These are phyloP conservation scores for Paedocypris micromegethes DNA, from an alignment of 2,797 vertebrate species.

Conservation along the genomic window DNA sequence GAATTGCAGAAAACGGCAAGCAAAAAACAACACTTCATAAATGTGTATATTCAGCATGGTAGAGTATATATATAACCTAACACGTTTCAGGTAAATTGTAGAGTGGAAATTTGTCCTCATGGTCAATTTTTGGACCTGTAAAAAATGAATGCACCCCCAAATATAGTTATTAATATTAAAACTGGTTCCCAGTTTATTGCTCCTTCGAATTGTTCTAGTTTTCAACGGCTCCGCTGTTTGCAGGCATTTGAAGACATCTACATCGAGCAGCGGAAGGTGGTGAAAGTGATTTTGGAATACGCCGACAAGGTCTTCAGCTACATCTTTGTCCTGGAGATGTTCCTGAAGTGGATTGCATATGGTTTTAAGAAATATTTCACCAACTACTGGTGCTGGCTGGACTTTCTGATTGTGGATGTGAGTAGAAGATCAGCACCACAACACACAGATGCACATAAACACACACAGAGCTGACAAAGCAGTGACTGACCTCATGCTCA, in stretches of 20 bases:
- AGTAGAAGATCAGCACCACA: conserved; percentile 59
- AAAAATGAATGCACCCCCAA: no score
- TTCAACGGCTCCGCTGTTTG: conserved; percentile 6
- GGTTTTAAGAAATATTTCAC: conserved; percentile 97
- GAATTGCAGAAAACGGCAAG: no score
- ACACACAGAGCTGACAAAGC: background rate
- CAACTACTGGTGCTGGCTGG: conserved; percentile 97
- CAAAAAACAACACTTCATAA: no score
- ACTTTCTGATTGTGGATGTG: conserved; percentile 98
- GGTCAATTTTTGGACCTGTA: no score
- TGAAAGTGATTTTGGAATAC: conserved; percentile 84
- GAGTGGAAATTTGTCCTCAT: no score
- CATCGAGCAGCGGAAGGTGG: conserved; percentile 84
- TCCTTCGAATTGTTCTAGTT: background rate
- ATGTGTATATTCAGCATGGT: no score
- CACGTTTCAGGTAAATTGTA: no score
- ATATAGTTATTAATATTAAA: background rate
- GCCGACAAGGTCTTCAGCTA: conserved; percentile 94
- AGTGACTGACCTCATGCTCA: conserved; percentile 64
- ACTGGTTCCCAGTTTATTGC: background rate
- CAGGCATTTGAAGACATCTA: conserved; percentile 99
- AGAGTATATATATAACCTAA: no score
- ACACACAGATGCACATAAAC: background rate
- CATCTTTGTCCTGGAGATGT: conserved; percentile 93
- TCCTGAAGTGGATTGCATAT: conserved; percentile 94